phyloP scores from a whole-genome alignment of 1,140 invertebrate species.

The Drosophila sproati region DNA sequence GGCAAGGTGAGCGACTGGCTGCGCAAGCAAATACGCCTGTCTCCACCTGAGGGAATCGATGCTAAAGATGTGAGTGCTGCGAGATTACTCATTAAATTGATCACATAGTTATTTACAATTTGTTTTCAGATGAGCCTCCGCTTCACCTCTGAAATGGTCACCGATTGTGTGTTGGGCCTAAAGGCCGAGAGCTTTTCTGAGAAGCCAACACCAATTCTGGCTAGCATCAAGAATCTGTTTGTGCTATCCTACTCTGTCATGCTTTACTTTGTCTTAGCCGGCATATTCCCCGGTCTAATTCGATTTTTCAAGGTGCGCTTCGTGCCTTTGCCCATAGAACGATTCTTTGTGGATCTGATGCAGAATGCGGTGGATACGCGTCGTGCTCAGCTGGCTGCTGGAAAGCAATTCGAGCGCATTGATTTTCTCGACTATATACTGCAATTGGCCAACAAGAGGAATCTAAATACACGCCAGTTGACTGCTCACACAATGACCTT shows the following conservation, averaged over 20 bases:
- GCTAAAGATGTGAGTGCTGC: conserved; percentile 55
- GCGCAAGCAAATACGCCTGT: conserved; percentile 55
- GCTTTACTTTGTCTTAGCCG: conserved; percentile 22
- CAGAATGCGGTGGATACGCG: conserved; percentile 66
- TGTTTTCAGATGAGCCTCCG: conserved; percentile 62
- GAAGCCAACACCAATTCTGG: conserved; percentile 56
- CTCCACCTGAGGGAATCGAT: conserved; percentile 45
- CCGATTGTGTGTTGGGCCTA: conserved; percentile 85
- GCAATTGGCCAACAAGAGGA: conserved; percentile 70
- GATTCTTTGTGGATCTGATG: conserved; percentile 76
- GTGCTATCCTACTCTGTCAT: conserved; percentile 33
- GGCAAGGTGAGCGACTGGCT: conserved; percentile 58
- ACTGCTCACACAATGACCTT: conserved; percentile 67
- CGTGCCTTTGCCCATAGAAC: conserved; percentile 48
- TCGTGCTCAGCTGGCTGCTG: conserved; percentile 28
- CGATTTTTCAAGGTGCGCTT: conserved; percentile 27
- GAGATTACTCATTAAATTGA: too few species aligned
- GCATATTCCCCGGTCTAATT: conserved; percentile 38
- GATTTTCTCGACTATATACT: conserved; percentile 84
- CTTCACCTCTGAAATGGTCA: conserved; percentile 85
- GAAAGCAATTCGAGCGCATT: conserved; percentile 55
- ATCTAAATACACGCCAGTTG: conserved; percentile 45
- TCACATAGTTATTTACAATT: neutral
- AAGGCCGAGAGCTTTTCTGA: conserved; percentile 76
- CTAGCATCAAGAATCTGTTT: conserved; percentile 49